Evolutionary conservation across 2,888 invertebrate species (phyloP), one percentile per base, ranked within the genome.

Genomic region (Phortica magna): DNA sequence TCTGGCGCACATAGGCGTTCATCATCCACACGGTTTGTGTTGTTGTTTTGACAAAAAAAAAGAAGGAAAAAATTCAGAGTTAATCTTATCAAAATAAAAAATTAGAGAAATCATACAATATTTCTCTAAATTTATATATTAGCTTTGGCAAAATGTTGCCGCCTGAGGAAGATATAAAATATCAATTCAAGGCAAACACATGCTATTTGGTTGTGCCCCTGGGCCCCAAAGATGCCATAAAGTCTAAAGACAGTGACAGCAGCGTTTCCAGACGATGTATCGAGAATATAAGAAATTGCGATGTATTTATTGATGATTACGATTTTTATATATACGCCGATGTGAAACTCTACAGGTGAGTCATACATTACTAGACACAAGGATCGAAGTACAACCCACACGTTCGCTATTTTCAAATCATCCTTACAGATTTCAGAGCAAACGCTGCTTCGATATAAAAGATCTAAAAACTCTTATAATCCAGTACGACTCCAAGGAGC

Each of bases 291-390:
- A 79, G 85, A 74, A 91, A 89, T 80, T 90, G 89, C 79, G 91
- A 91, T 85, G 80, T 91, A 78, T 91, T 85, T 76, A 86, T 91
- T 73, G 89, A 89, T 53, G 89, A 91, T 71, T 81, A 88, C 77
- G 81, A 88, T 82, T 88, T 91, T 14, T 78, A 90, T 42, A 87
- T 91, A 48, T 89, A 88, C 74, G 87, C 89, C 71, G 90, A 91
- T 84, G 82, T 87, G 55, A 84, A 86, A 43, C 78, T 85, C 17
- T 83, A 81, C 75, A 84, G 85, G 91, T 91, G 78, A 83, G 86
- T 85, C 7, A 61, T 7, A 22, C 61, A 59, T 7, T 59, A 41
- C 10, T 10, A 39, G 12, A 42, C 31, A 41, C 67, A 43, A 72
- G 48, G 41, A n/a, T 22, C 72, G 31, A 31, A 2, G 39, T 17